Conservation (phyloP, 2,797 vertebrate species). For the Pteropus rufus region DNA sequence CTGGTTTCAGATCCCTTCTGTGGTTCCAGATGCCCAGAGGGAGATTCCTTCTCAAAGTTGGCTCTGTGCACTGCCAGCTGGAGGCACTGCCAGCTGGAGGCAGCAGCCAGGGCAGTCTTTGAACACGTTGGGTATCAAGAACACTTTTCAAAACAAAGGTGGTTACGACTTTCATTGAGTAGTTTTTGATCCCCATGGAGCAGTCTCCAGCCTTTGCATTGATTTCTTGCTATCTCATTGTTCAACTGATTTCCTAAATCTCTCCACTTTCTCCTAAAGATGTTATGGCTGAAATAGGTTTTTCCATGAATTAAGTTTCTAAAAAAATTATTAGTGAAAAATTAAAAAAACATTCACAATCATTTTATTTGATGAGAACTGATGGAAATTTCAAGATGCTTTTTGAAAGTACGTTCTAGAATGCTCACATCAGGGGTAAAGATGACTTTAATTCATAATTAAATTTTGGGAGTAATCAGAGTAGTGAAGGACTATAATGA, state of each 20-base stretch:
- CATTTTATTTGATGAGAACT: neutral
- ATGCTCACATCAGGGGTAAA: neutral
- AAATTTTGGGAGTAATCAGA: neutral
- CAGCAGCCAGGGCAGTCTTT: neutral
- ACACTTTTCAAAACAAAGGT: neutral
- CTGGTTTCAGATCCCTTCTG: neutral
- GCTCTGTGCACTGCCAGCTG: neutral
- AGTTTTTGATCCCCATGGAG: neutral
- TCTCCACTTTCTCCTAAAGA: neutral
- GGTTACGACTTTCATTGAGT: neutral
- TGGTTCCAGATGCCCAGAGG: neutral
- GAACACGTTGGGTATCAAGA: neutral
- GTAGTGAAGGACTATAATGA: neutral
- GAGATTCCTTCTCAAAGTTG: neutral
- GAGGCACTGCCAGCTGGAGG: neutral
- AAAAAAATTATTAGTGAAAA: neutral
- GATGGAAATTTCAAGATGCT: neutral
- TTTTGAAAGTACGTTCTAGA: neutral
- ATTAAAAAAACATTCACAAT: neutral
- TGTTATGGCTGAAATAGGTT: neutral
- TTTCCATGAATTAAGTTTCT: neutral
- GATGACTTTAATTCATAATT: neutral
- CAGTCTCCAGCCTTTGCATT: neutral
- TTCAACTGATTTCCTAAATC: slow-evolving; percentile 12
- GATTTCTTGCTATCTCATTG: neutral